Evolutionary conservation across 2,797 vertebrate genomes (phyloP).

Genomic region (Cygnus olor): DNA sequence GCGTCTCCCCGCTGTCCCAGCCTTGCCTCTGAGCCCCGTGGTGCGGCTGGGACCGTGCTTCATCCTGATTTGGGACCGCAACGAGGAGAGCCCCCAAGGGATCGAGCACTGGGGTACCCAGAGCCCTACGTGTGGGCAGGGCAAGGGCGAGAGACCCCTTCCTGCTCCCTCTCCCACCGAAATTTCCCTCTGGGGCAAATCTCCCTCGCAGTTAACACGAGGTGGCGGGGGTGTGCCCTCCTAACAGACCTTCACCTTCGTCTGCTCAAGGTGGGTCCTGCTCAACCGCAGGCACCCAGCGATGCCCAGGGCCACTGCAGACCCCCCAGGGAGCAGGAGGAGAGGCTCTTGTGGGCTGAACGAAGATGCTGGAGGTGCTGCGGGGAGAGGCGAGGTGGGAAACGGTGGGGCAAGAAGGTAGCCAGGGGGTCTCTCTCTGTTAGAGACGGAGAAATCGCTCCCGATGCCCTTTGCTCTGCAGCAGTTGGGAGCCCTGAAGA

Average conservation of each 20-base stretch:
- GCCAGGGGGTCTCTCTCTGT: no score
- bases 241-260: not conserved
- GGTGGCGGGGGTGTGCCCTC: not conserved
- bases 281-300: rapidly evolving
- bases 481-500: not conserved
- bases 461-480: not conserved
- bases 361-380: not conserved
- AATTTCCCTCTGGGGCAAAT: not conserved
- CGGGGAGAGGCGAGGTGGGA: not conserved
- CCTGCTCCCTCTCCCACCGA: not conserved
- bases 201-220: not conserved
- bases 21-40: not conserved
- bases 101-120: not conserved
- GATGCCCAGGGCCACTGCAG: not conserved
- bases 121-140: not conserved
- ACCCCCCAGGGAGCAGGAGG: not conserved
- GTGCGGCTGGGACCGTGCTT: rapidly evolving
- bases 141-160: not conserved
- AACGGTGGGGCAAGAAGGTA: not conserved
- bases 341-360: not conserved
- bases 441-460: not conserved
- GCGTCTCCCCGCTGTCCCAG: not conserved
- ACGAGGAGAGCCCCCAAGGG: rapidly evolving
- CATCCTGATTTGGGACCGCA: not conserved
- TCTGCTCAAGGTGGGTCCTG: not conserved